Base-by-base conservation (phyloP, 2,797 vertebrate genomes). In the Clarias fuscus region DNA sequence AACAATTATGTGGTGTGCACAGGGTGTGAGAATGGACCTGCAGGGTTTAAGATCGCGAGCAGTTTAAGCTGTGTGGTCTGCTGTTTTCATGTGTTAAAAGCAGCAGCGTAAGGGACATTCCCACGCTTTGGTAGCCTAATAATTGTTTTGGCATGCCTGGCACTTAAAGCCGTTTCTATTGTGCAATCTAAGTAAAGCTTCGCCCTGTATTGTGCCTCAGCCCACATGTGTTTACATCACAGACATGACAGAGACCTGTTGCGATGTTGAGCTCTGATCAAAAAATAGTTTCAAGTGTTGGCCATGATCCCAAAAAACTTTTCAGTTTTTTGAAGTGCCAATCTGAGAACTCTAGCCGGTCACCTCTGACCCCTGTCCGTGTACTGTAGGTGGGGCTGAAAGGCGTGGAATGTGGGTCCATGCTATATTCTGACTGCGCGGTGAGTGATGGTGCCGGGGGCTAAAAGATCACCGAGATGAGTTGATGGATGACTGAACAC, bases 401-500 rank as follows among this genome's bases (percentile, higher is more conserved):
- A 53, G 91, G 88, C 87, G 24, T 86, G 88, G 85, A 56, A 77
- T 86, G 82, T 84, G 85, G 85, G 87, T 87, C 82, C 85, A 84
- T 88, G 86, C 85, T 91, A 92, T 88, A 86, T 82, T 92, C 87
- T 92, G 91, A 92, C 90, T 91, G 90, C 91, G 78, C 86, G 75
- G 88, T 86, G 62, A 76, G 59, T 76, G 20, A 88, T 86, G 87
- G 89, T 85, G 83, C 82, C 24, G 89, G 84, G 92, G 93, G 92
- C 92, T 91, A 90, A 84, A 77, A 91, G 92, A 90, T 91, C 67
- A 86, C 75, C 62, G 78, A 80, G 87, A 90, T 87, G 71, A 84
- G 43, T 7, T 90, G 86, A 92, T 72, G 90, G 89, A 85, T 92
- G 91, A 88, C 84, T 87, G 86, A 86, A 89, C 86, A 84, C 81